Conservation (phyloP, 2,888 invertebrate genomes). For the Leptothorax acervorum region DNA sequence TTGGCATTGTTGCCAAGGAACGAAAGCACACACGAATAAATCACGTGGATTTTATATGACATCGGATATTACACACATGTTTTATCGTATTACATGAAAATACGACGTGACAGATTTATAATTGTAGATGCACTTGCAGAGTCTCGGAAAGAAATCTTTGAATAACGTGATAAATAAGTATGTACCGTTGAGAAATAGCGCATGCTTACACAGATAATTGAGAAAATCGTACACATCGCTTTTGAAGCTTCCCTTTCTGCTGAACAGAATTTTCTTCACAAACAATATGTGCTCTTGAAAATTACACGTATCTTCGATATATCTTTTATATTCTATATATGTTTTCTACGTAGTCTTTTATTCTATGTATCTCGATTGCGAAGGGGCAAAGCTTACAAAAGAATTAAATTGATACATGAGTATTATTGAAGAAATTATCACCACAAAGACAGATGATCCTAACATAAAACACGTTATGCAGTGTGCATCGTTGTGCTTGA, state of each 20-base stretch:
- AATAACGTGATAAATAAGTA: background rate
- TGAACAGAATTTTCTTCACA: background rate
- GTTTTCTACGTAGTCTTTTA: background rate
- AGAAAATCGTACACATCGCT: background rate
- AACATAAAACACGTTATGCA: background rate
- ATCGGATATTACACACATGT: background rate
- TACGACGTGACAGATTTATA: background rate
- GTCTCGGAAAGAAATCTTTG: background rate
- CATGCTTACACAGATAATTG: background rate
- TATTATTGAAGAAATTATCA: background rate
- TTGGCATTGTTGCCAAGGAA: constrained; percentile 13
- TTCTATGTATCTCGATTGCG: background rate
- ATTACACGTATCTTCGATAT: background rate
- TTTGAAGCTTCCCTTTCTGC: background rate
- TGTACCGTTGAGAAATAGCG: background rate
- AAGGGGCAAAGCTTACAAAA: background rate
- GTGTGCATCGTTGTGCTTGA: background rate
- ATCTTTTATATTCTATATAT: too few species aligned
- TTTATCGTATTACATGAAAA: constrained; percentile 3
- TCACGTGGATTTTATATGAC: constrained; percentile 6
- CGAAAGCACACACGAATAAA: background rate
- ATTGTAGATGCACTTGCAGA: background rate
- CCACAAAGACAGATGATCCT: background rate
- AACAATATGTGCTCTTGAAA: background rate
- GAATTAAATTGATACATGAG: background rate